Base-by-base conservation (phyloP, 2,113 vertebrate genomes). In the Gobio gobio region DNA sequence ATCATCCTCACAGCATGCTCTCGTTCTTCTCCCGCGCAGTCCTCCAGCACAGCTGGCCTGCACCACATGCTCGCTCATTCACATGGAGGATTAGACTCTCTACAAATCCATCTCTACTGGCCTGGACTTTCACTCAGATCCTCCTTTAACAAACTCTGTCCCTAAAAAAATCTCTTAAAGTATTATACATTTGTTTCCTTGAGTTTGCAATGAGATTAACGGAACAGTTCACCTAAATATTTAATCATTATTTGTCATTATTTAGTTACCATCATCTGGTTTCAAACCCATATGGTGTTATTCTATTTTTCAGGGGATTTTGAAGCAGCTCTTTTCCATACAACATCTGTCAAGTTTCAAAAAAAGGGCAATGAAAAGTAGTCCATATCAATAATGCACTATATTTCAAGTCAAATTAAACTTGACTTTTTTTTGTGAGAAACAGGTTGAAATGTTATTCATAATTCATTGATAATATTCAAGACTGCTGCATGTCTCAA, bases 41-140 rank as follows among this genome's bases (percentile, higher is more conserved):
- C 90, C 89, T 91, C 91, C 86, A 91, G 92, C 93, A 93, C 94
- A 94, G 93, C 92, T 93, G 92, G 93, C 85, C 88, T 84, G 87
- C 93, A 88, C 89, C 90, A 91, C 92, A 94, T 93, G 93, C 92
- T 94, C 91, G 88, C 85, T 93, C 93, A 93, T 92, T 94, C 93
- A 93, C 89, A 90, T 87, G 90, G 90, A 93, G 91, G 93, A 95
- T 94, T 93, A 95, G 90, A 90, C 91, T 88, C 88, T 26, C 85
- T 79, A 87, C 89, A 91, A 89, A 92, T 92, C 92, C 90, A 88
- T 89, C 88, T 92, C 91, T 90, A 86, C 89, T 91, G 89, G 87
- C 90, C 88, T 89, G 81, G 81, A 83, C 89, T 90, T 89, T 87
- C 87, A 83, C 88, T 89, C 89, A 86, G 64, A 82, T 80, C 80